Evolutionary conservation across 2,113 vertebrate species (phyloP), one percentile per base, ranked within the genome.

Genomic region (Athene cunicularia): DNA sequence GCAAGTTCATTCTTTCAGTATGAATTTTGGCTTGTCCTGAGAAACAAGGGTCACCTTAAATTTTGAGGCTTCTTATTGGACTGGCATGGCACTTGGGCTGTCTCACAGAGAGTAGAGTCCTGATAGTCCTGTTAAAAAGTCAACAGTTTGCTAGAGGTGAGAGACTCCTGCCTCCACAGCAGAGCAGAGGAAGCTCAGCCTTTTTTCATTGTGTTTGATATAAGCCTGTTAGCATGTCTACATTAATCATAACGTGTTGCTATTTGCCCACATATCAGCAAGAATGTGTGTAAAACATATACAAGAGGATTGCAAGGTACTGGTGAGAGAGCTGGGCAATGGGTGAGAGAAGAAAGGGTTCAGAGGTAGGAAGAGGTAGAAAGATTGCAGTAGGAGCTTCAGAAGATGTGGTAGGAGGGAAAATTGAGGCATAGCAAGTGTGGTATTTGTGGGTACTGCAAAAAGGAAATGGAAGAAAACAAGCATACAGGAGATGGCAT

Each of bases 281-380:
- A 64, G 27, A 20, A 37, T 5, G 1, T 21, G 5, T 28, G 14
- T 45, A 72, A 43, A 58, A 7, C 4, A 9, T 17, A 6, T 27
- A 14, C 1, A 2, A 80, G 41, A 4, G 11, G 5, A 2, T 21
- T 52, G 26, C 50, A 43, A 73, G 39, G 11, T 47, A 32, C 19
- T 0, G 1, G 5, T 66, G 47, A 59, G 37, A 86, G 15, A 62
- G 3, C 1, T 62, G 20, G 39, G 6, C 23, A 53, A 3, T 23
- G 10, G 21, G 22, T 68, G 21, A 15, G 43, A 68, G 39, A 58
- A 41, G 19, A 52, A 77, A 43, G 7, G 8, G 49, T 72, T 32
- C 18, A 32, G 20, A 60, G 11, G 28, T 17, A 70, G 22, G 5
- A 83, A 26, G 28, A 86, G 7, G 5, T 12, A 68, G 16, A 11